Conservation (phyloP, 2,888 invertebrate genomes). For the Sepiola atlantica region DNA sequence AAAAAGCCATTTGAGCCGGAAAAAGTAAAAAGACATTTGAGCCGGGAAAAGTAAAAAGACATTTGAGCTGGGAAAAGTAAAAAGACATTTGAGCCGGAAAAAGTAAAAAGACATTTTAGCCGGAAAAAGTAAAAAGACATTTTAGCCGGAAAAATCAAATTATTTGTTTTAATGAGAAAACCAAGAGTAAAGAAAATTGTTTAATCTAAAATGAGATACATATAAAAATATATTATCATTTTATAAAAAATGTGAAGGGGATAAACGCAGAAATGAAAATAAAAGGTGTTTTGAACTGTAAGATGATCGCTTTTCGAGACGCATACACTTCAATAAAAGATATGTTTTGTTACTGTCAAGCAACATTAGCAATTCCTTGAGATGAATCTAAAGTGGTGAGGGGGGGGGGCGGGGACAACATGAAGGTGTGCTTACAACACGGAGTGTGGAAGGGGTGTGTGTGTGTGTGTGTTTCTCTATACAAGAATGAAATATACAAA, state of each 20-base stretch:
- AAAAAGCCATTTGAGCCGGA: no score
- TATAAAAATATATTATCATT: neutral
- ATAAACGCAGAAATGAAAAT: neutral
- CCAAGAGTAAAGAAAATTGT: neutral
- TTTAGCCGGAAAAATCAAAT: neutral
- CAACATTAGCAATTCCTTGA: neutral
- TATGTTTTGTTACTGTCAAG: neutral
- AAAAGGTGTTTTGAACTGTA: neutral
- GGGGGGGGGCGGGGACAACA: no score
- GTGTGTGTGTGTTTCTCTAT: neutral
- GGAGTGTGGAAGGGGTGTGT: neutral
- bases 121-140: neutral
- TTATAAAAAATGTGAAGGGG: neutral
- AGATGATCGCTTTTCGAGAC: neutral
- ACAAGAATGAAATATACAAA: neutral
- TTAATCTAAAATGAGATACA: neutral
- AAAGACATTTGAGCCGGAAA: neutral
- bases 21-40: no score
- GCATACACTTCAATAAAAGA: neutral
- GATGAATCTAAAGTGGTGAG: neutral
- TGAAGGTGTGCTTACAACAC: neutral
- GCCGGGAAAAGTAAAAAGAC: no score
- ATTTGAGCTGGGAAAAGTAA: no score
- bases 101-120: no score
- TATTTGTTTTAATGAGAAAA: neutral